Evolutionary conservation across 2,888 invertebrate species (phyloP).

Genomic region (Cryptocephalus moraei): DNA sequence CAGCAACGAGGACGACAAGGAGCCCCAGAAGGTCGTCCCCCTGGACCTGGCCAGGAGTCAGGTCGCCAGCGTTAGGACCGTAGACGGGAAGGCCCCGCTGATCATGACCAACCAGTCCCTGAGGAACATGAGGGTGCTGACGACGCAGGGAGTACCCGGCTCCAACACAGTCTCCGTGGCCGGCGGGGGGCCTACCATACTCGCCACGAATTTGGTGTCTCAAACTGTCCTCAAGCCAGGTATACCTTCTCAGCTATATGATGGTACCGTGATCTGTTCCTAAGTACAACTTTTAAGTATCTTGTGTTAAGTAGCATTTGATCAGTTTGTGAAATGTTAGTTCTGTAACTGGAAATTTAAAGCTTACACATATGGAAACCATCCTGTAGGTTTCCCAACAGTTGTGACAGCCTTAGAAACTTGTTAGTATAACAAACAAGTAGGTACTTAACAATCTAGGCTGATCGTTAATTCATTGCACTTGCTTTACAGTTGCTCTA

Average conservation of each 20-base stretch:
- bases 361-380: no score
- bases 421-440: no score
- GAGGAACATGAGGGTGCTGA: slow-evolving; percentile 34
- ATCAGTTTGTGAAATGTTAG: no score
- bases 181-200: slow-evolving; percentile 32
- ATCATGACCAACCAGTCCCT: slow-evolving; percentile 34
- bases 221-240: slow-evolving; percentile 46
- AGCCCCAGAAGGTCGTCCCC: slow-evolving; percentile 46
- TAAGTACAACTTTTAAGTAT: no score
- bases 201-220: slow-evolving; percentile 39
- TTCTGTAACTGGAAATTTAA: no score
- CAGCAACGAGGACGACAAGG: slow-evolving; percentile 44
- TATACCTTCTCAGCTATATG: slow-evolving; percentile 6
- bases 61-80: slow-evolving; percentile 41
- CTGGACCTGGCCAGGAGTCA: slow-evolving; percentile 43
- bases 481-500: no score
- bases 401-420: no score
- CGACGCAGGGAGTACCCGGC: slow-evolving; percentile 29
- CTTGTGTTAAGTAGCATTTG: no score
- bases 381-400: no score
- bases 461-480: no score
- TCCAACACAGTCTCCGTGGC: slow-evolving; percentile 26
- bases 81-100: slow-evolving; percentile 33
- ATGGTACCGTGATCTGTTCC: not conserved
- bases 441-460: no score